Evolutionary conservation across 2,888 invertebrate genomes (phyloP).

Genomic region (Aelia acuminata): DNA sequence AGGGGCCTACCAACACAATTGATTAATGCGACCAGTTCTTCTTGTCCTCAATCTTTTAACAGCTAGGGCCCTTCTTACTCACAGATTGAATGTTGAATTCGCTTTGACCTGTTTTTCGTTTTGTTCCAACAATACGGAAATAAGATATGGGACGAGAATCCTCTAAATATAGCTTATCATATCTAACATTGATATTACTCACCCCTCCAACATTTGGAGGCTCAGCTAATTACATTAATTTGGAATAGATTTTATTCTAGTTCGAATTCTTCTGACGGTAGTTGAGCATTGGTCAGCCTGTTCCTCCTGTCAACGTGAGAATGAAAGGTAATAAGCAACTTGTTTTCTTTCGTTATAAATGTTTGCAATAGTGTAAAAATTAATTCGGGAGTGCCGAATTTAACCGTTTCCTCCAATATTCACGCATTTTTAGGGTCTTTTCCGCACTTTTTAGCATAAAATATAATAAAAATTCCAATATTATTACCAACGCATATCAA

Average conservation of each 20-base stretch:
- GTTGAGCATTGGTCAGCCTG: not conserved
- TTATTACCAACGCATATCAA: not conserved
- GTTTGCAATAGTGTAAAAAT: no score
- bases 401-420: not conserved
- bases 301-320: not conserved
- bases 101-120: conserved; percentile 50
- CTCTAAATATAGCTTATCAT: conserved; percentile 57
- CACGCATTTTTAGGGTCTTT: no score
- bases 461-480: not conserved
- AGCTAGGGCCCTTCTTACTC: conserved; percentile 34
- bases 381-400: not conserved
- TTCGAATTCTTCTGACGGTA: not conserved
- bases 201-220: conserved; percentile 36
- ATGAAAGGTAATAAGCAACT: conserved; percentile 38
- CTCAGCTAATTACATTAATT: conserved; percentile 42
- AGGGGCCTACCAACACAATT: conserved; percentile 41
- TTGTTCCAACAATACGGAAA: conserved; percentile 52
- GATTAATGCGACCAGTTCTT: conserved; percentile 56
- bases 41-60: conserved; percentile 56
- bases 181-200: conserved; percentile 52
- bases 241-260: conserved; percentile 27
- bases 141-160: conserved; percentile 45
- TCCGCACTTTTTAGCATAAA: no score
- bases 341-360: no score
- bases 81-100: not conserved